Base-by-base conservation (phyloP, 2,888 invertebrate genomes). In the Unio pictorum region DNA sequence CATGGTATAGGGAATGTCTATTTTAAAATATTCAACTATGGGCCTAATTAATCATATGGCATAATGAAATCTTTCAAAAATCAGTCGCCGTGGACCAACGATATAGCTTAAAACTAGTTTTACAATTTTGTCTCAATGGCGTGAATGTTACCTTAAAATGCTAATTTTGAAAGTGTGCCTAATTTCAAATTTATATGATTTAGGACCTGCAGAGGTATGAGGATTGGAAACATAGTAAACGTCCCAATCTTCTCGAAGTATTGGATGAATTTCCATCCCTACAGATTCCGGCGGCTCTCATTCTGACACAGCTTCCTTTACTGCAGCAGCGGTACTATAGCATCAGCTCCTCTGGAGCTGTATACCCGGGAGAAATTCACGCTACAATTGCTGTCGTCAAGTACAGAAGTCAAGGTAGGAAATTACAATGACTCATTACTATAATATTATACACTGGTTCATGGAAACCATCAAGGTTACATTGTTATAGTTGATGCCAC, bases 291-390 rank as follows among this genome's bases (percentile, higher is more conserved):
- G 95, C 96, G 0, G 94, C 96, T 0, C 91, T 97, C 20, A 91
- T 98, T 3, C 92, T 95, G 59, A 94, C 95, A 0, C 93, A 97
- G 83, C 91, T 98, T 56, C 95, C 95, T 62, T 93, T 96, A 1
- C 91, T 98, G 64, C 97, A 97, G 88, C 96, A 97, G 4, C 92
- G 98, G 85, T 97, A 96, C 91, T 98, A 98, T 90, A 96, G 96
- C 56, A 97, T 98, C 81, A 97, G 97, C 2, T 97, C 97, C 0
- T 96, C 96, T 26, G 95, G 95, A 0, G 90, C 73, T 54, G 74
- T 77, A 30, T 93, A 94, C 85, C 93, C 93, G 0, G 94, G 94
- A 75, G 93, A 95, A 90, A 93, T 98, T 67, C 97, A 98, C 88
- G 92, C 97, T 68, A 98, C 98, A 0, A 96, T 97, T 1, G 97